Percentiles rank a stretch among this genome's conserved stretches.
phyloP scores from a whole-genome alignment of 2,113 vertebrate species.

The Dicerorhinus sumatrensis region DNA sequence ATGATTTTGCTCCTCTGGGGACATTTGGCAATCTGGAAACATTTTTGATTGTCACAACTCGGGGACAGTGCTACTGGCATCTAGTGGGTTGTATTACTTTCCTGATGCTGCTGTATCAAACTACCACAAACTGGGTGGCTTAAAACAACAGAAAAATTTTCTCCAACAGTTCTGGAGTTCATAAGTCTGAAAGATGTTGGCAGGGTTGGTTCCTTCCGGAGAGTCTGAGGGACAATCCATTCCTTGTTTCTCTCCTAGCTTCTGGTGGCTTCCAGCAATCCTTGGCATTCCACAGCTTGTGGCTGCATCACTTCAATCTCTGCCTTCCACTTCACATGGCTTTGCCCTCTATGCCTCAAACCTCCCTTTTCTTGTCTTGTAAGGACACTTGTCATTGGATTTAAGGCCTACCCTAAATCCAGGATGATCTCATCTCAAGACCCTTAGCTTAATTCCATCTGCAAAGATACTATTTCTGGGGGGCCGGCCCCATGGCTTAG shows the following conservation, averaged over 20 bases:
- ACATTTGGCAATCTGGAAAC: neutral
- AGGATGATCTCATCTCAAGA: neutral
- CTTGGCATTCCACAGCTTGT: neutral
- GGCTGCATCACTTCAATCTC: too few relatives aligned
- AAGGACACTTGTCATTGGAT: neutral
- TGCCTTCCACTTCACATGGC: neutral
- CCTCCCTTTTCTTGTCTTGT: neutral
- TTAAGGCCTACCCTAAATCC: neutral
- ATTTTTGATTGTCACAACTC: neutral
- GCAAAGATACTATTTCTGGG: neutral
- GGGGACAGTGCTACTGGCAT: neutral
- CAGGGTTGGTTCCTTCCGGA: neutral
- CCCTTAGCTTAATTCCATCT: neutral
- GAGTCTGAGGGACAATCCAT: neutral
- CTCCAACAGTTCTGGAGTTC: neutral
- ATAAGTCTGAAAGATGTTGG: neutral
- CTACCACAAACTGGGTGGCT: neutral
- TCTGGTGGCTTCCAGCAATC: neutral
- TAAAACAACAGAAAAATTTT: neutral
- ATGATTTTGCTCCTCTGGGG: neutral
- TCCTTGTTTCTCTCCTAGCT: neutral
- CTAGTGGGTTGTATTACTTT: neutral
- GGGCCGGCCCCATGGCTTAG: too few relatives aligned
- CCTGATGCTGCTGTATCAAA: neutral
- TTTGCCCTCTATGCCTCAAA: neutral